A percentile compares a stretch with the other conserved stretches of the same genome.
Evolutionary conservation across 2,113 vertebrate species (phyloP).

Genomic region (Brachyhypopomus gauderio): DNA sequence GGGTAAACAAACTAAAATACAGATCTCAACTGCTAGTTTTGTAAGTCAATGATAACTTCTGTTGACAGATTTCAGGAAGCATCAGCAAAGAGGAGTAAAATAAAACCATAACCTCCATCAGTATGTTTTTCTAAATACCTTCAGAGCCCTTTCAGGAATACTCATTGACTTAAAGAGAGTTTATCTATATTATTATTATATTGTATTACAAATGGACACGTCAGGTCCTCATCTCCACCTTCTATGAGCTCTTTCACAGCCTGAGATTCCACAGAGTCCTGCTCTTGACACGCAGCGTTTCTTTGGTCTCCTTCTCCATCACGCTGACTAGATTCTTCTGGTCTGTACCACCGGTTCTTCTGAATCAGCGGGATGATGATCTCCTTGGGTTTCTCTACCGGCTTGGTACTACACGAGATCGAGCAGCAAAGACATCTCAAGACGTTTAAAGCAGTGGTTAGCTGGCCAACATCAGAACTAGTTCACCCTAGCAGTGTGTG

Average conservation of each 20-base stretch:
- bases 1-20: too few relatives aligned
- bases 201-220: not conserved
- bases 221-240: slow-evolving; percentile 63
- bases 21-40: too few relatives aligned
- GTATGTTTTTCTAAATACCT: too few relatives aligned
- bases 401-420: slow-evolving; percentile 69
- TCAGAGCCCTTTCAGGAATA: too few relatives aligned
- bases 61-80: too few relatives aligned
- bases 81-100: too few relatives aligned
- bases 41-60: too few relatives aligned
- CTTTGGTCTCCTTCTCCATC: slow-evolving; percentile 38
- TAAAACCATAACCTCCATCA: too few relatives aligned
- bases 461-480: not conserved
- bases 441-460: not conserved
- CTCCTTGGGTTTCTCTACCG: slow-evolving; percentile 76
- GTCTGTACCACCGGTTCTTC: slow-evolving; percentile 78
- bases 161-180: too few relatives aligned
- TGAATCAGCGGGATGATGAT: slow-evolving; percentile 85
- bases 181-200: too few relatives aligned
- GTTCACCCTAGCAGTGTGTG: too few relatives aligned
- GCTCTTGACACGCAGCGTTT: slow-evolving; percentile 9
- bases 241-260: slow-evolving; percentile 88
- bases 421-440: not conserved
- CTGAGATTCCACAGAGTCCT: slow-evolving; percentile 78
- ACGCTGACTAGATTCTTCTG: slow-evolving; percentile 43